phyloP scores from a whole-genome alignment of 2,797 vertebrate species.

The Pipistrellus nathusii region DNA sequence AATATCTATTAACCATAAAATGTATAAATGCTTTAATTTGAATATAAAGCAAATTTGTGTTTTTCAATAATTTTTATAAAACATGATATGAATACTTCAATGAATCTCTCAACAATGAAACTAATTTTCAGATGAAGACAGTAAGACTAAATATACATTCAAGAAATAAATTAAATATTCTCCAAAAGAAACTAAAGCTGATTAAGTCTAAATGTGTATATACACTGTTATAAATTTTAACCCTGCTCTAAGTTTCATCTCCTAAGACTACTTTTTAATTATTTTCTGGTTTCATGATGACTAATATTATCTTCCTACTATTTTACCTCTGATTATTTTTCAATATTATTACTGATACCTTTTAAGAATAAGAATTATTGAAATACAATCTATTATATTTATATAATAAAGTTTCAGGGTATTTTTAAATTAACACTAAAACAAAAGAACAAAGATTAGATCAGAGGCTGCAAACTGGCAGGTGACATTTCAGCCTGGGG shows the following conservation, averaged over 20 bases:
- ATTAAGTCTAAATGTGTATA: background rate
- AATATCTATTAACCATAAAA: constrained; percentile 92
- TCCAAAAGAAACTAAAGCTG: background rate
- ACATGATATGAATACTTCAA: constrained; percentile 7
- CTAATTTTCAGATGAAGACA: constrained; percentile 40
- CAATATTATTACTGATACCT: background rate
- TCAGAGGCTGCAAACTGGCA: background rate
- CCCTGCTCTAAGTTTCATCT: background rate
- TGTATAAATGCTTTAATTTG: constrained; percentile 39
- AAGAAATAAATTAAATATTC: constrained; percentile 37
- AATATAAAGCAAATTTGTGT: background rate
- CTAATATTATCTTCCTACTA: background rate
- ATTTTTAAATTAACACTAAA: constrained; percentile 26
- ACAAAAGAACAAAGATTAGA: background rate
- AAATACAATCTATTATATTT: background rate
- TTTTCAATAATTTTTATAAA: constrained; percentile 41
- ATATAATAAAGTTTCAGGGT: background rate
- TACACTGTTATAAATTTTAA: background rate
- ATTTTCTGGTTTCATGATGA: background rate
- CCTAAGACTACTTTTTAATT: constrained; percentile 46
- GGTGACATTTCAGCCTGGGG: background rate
- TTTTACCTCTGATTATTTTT: background rate
- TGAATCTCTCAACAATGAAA: constrained; percentile 48
- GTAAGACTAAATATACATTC: constrained; percentile 1
- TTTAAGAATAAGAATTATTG: constrained; percentile 24